A percentile compares a stretch with the other conserved stretches of the same genome.
Conservation (phyloP, 2,797 vertebrate genomes). For the Dicrostonyx torquatus region DNA sequence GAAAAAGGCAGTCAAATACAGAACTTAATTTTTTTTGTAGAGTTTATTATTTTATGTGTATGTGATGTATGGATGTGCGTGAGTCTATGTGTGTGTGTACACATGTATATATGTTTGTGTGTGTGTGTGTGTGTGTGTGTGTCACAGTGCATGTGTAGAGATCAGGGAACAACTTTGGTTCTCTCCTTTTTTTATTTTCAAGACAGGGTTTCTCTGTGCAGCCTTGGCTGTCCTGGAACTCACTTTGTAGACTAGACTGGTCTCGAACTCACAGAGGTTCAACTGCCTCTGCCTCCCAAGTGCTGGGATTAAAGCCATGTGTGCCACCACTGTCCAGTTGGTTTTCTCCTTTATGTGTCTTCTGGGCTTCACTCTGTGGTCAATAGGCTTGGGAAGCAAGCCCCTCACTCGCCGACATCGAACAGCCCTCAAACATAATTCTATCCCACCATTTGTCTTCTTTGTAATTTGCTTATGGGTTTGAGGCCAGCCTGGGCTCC, state of each 20-base stretch:
- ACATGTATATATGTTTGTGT: too few species aligned
- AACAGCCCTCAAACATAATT: background rate
- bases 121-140: background rate
- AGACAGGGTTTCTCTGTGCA: background rate
- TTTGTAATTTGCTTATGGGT: conserved; percentile 9
- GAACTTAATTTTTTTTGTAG: background rate
- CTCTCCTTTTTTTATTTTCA: background rate
- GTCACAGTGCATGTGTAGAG: too few species aligned
- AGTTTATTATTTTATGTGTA: background rate
- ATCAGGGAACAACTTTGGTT: background rate
- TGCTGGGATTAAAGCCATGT: background rate
- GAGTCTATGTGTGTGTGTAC: background rate
- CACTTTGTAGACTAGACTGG: background rate
- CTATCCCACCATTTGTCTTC: background rate
- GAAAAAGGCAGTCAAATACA: background rate
- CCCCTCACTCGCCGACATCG: background rate
- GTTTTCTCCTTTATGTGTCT: background rate
- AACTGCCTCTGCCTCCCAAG: background rate
- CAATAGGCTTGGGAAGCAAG: background rate
- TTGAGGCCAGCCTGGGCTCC: background rate
- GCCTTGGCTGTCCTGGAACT: background rate
- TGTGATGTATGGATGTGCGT: background rate
- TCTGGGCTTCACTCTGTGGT: background rate
- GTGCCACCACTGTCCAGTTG: rapidly evolving
- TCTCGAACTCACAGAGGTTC: background rate